phyloP scores from a whole-genome alignment of 1,140 invertebrate genomes.

The Drosophila mayri region DNA sequence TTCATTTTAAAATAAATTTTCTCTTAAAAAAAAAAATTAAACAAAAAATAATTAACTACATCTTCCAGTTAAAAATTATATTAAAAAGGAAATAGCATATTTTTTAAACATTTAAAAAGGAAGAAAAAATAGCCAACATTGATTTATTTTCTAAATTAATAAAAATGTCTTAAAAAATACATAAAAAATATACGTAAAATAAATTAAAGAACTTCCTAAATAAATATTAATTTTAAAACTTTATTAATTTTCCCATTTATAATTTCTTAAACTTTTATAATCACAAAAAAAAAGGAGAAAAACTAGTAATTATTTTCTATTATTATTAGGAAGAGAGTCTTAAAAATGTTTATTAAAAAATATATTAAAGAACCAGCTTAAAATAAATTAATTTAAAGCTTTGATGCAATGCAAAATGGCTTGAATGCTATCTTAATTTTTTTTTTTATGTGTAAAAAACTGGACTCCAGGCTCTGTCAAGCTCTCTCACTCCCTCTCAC shows the following conservation, averaged over 20 bases:
- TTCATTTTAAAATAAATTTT: background rate
- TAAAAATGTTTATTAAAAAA: too few relatives aligned
- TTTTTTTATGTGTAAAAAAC: conserved; percentile 14
- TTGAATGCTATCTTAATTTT: background rate
- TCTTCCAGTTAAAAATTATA: background rate
- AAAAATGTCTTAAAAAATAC: background rate
- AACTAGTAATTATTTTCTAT: too few relatives aligned
- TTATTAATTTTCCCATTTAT: too few relatives aligned
- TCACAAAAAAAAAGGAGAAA: too few relatives aligned
- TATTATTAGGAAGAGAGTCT: too few relatives aligned
- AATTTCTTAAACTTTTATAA: too few relatives aligned
- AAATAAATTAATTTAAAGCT: background rate
- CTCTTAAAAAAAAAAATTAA: too few relatives aligned
- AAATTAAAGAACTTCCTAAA: too few relatives aligned
- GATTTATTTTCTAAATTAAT: background rate
- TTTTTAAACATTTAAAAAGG: background rate
- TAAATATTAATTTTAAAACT: too few relatives aligned
- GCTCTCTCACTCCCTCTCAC: background rate
- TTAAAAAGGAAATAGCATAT: background rate
- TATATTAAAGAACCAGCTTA: background rate
- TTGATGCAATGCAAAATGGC: too few relatives aligned
- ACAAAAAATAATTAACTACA: background rate
- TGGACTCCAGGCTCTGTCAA: conserved; percentile 7
- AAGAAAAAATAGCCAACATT: too few relatives aligned
- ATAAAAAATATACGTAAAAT: too few relatives aligned